phyloP scores from a whole-genome alignment of 2,113 vertebrate species.

The Pluvianellus socialis region DNA sequence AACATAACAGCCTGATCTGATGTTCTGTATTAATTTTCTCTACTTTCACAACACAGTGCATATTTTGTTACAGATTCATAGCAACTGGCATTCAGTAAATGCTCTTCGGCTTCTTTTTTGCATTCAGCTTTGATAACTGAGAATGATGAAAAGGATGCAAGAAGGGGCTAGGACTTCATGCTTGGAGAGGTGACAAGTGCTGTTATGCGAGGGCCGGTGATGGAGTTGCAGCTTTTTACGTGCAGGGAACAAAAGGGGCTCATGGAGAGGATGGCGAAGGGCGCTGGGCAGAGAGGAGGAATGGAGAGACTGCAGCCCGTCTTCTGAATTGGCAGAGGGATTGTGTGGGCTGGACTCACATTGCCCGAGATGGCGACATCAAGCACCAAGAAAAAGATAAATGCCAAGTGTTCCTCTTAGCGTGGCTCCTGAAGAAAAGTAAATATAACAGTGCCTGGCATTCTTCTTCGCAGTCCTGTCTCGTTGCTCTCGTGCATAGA shows the following conservation, averaged over 20 bases:
- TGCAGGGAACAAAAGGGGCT: neutral
- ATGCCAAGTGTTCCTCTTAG: neutral
- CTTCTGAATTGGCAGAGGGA: neutral
- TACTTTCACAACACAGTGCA: neutral
- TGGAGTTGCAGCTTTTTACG: neutral
- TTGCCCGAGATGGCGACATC: neutral
- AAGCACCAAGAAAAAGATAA: neutral
- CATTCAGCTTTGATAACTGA: neutral
- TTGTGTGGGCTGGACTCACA: neutral
- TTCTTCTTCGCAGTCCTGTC: neutral
- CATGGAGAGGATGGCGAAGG: neutral
- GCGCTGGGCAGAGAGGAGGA: neutral
- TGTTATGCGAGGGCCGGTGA: rapidly evolving
- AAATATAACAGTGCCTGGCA: neutral
- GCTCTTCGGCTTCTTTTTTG: neutral
- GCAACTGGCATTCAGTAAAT: neutral
- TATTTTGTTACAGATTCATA: neutral
- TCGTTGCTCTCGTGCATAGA: neutral
- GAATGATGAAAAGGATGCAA: neutral
- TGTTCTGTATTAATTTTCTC: neutral
- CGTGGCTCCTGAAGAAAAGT: neutral
- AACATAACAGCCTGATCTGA: neutral
- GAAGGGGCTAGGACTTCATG: neutral
- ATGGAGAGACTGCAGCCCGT: neutral
- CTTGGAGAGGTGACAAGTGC: neutral